A percentile compares a stretch with the other conserved stretches of the same genome.
Conservation (phyloP, 2,888 invertebrate species). For the Mesodorylaimus sp. region DNA sequence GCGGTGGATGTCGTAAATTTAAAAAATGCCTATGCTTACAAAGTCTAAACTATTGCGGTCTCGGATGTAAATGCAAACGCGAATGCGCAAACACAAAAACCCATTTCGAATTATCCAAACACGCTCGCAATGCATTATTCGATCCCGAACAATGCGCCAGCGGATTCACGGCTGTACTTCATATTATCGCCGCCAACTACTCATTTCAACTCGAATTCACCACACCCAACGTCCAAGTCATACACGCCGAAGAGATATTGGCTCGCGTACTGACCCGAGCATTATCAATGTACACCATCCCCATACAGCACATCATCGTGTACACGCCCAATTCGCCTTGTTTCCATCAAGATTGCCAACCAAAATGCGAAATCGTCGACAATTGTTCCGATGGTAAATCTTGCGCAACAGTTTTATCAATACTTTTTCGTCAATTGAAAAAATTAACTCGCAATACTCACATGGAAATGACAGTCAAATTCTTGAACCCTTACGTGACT, state of each 20-base stretch:
- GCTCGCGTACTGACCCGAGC: too few relatives aligned
- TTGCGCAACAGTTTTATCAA: slow-evolving; percentile 7
- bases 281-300: too few relatives aligned
- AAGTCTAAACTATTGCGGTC: too few relatives aligned
- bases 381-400: background rate
- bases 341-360: slow-evolving; percentile 11
- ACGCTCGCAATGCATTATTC: background rate
- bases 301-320: too few relatives aligned
- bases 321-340: slow-evolving; percentile 9
- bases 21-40: too few relatives aligned
- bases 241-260: too few relatives aligned
- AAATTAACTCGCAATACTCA: background rate
- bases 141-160: too few relatives aligned
- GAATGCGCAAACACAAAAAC: slow-evolving; percentile 1
- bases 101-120: background rate
- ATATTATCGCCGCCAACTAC: too few relatives aligned
- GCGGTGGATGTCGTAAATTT: too few relatives aligned
- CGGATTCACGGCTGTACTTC: too few relatives aligned
- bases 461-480: slow-evolving; percentile 10
- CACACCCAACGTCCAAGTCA: too few relatives aligned
- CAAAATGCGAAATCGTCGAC: slow-evolving; percentile 6
- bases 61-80: background rate
- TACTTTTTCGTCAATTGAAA: slow-evolving; percentile 4
- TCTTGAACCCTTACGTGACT: slow-evolving; percentile 9
- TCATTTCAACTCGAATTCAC: too few relatives aligned